Evolutionary conservation across 2,797 vertebrate genomes (phyloP), one percentile per base, ranked within the genome.

Genomic region (Falco cherrug): DNA sequence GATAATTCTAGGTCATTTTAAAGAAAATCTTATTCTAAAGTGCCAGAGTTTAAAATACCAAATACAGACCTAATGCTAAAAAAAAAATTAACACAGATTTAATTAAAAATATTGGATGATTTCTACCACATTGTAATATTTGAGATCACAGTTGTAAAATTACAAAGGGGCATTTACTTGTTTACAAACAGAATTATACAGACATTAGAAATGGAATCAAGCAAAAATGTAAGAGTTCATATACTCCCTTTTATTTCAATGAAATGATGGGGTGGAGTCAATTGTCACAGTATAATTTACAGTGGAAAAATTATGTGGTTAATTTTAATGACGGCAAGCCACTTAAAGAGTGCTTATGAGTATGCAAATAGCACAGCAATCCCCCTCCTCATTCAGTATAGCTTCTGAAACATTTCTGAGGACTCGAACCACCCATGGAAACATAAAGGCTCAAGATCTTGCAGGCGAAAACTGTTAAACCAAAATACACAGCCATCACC

Each of bases 271-370:
- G 41, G 75, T 92, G 78, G 75, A 94, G 50, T 81, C 71, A 75
- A 76, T 5, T 76, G 84, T 74, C 79, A 92, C 47, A 59, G 37
- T 41, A 25, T 81, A 95, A 95, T 87, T 94, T 92, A 87, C 8
- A 76, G 60, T 70, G 65, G 65, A 89, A 91, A 94, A 96, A 78
- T 41, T 41, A 67, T 1, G 16, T 81, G 79, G 54, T 75, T 91
- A 53, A 92, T 84, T 93, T 91, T 94, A 89, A 94, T 70, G 77
- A 94, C 0, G 5, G 35, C 51, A 85, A 90, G 75, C 67, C 61
- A 65, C 70, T 92, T 68, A 15, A 86, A 73, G 45, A 85, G 75
- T 61, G 37, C 71, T 91, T 76, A 14, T 24, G 54, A 90, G 70
- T 60, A 81, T 45, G 87, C 74, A 93, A 87, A 84, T 47, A 84